Percentiles rank a stretch among this genome's conserved stretches.
phyloP scores from a whole-genome alignment of 2,888 invertebrate species.

The Zhuqinia jingwanae region DNA sequence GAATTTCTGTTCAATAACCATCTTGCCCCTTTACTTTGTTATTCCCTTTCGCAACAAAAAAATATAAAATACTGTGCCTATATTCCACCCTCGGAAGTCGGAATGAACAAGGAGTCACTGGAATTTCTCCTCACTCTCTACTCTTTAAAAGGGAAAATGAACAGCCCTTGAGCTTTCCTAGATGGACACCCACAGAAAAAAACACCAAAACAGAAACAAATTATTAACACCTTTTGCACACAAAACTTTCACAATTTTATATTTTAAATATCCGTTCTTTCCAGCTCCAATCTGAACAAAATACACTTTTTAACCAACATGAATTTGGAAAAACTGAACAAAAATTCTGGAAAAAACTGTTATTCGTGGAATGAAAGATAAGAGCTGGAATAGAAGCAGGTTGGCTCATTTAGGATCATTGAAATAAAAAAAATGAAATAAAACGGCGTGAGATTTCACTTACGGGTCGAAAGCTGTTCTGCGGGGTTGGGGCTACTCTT shows the following conservation, averaged over 20 bases:
- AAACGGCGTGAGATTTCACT: constrained; percentile 82
- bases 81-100: constrained; percentile 44
- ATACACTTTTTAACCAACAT: not conserved
- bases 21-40: constrained; percentile 68
- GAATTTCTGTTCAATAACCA: constrained; percentile 79
- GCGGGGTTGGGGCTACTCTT: constrained; percentile 80
- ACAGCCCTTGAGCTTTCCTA: constrained; percentile 89
- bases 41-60: constrained; percentile 46
- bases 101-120: constrained; percentile 58
- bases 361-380: constrained; percentile 14
- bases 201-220: constrained; percentile 38
- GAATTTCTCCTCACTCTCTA: constrained; percentile 59
- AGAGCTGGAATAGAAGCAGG: constrained; percentile 38
- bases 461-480: constrained; percentile 98
- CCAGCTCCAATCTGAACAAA: constrained; percentile 32
- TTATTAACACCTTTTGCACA: constrained; percentile 16
- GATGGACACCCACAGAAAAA: constrained; percentile 21
- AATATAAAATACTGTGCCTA: constrained; percentile 54
- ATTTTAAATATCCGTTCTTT: not conserved
- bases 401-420: not conserved
- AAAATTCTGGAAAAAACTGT: constrained; percentile 4
- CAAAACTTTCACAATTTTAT: constrained; percentile 26
- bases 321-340: not conserved
- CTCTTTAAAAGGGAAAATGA: constrained; percentile 80
- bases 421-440: constrained; percentile 18